Evolutionary conservation across 2,888 invertebrate species (phyloP), one percentile per base, ranked within the genome.

Genomic region (Trichacis sp.): DNA sequence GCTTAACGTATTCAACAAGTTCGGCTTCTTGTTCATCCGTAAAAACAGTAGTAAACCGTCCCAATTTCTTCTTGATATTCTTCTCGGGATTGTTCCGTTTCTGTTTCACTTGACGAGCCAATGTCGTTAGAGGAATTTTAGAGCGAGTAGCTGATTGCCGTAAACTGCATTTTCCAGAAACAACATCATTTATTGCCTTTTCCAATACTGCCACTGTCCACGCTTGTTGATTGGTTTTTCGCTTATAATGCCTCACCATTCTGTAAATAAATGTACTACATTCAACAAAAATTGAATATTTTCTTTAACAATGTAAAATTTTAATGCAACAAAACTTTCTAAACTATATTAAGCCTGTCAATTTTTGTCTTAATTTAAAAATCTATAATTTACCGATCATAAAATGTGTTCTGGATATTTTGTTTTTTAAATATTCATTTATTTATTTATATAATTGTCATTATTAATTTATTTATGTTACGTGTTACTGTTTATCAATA

Each of bases 111-210:
- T 48, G 45, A 30, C 55, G 24, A 46, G 68, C 57, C 33, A 70
- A 40, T 14, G 70, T 73, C 6, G 68, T 47, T 51, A 61, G 47
- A 20, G 71, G 68, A 42, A 73, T 67, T 46, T 58, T 55, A 57
- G 62, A 74, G 40, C 18, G 29, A 29, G 36, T 42, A 24, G 70
- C 46, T 45, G 70, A 64, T 59, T 45, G 68, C 11, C 36, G 36
- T 6, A 36, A 36, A 11, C 36, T 12, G 2, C 3, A 36, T 36
- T 36, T 36, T 14, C 17, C 42, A 17, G 14, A 15, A 42, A 42
- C 14, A 4, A 42, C 42, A 15, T 5, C 42, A n/a, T 42, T 17
- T 6, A 42, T n/a, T 42, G 42, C 42, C 3, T 14, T n/a, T 33
- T n/a, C 4, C 36, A 36, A 5, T 12, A 8, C 14, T n/a, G 2